phyloP scores from a whole-genome alignment of 1,140 invertebrate species.

The Bombus waltoni region DNA sequence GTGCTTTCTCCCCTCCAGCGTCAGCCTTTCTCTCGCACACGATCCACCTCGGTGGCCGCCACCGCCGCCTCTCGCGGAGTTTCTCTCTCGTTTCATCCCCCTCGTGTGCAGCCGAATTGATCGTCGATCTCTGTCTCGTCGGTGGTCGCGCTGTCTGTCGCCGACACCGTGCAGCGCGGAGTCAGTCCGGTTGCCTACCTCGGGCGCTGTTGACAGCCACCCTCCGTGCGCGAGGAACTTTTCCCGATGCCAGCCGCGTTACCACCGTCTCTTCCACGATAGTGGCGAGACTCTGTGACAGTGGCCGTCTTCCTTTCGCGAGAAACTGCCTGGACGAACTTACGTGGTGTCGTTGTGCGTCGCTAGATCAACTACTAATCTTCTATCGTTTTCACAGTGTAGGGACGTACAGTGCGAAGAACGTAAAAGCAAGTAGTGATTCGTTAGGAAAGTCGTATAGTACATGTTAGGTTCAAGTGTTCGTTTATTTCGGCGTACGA shows the following conservation, averaged over 20 bases:
- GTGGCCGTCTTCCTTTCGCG: conserved; percentile 20
- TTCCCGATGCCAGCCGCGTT: conserved; percentile 27
- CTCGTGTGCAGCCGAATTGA: not conserved
- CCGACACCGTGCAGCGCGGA: conserved; percentile 50
- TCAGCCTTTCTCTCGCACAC: not conserved
- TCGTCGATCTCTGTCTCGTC: conserved; percentile 8
- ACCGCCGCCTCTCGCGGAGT: not conserved
- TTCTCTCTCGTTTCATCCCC: conserved; percentile 5
- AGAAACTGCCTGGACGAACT: not conserved
- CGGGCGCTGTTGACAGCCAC: conserved; percentile 66
- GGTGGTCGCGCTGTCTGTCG: conserved; percentile 50
- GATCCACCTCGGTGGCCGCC: not conserved
- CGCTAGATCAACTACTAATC: not conserved
- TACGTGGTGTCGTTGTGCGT: not conserved
- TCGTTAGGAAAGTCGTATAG: not conserved
- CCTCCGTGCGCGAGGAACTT: conserved; percentile 34
- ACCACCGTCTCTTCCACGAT: not conserved
- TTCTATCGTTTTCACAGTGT: not conserved
- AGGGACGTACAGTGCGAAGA: not conserved
- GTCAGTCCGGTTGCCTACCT: conserved; percentile 73
- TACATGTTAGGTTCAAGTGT: conserved; percentile 7
- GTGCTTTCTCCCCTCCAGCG: not conserved
- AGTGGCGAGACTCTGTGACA: conserved; percentile 13
- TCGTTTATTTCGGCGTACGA: conserved; percentile 41
- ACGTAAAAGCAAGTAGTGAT: not conserved